Evolutionary conservation across 2,888 invertebrate genomes (phyloP), one percentile per base, ranked within the genome.

Genomic region (Lithosia quadra): DNA sequence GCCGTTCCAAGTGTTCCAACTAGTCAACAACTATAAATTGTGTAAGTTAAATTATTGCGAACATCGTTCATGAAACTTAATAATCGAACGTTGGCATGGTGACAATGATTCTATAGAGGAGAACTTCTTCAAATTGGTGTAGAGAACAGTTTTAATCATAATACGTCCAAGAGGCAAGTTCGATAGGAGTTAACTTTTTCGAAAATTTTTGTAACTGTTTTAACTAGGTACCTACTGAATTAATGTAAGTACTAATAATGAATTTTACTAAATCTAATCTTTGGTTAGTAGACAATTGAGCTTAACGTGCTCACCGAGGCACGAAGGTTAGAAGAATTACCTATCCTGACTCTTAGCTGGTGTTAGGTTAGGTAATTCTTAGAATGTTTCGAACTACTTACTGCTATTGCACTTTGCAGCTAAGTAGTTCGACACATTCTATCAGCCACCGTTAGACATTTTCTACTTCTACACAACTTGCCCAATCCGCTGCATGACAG

Each of bases 1-100:
- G 49, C n/a, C 49, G 49, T 49, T 49, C 49, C 49, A 49, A n/a
- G n/a, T 49, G 49, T 49, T 49, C 49, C 49, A 49, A n/a, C 49
- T 49, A 49, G 49, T n/a, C 49, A n/a, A n/a, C 49, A 49, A 49
- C 49, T 49, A 10, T 34, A 49, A n/a, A 49, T 49, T 18, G 49
- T 49, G 49, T 49, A n/a, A n/a, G 49, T 49, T n/a, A 1, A 49
- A n/a, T 49, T 49, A 49, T 49, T 28, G 8, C 49, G 49, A 49
- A 49, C 49, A 49, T 49, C 18, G n/a, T 8, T 49, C 49, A 49
- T 8, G 4, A 49, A 49, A 49, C 18, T 49, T 49, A 49, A n/a
- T 49, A 9, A 49, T n/a, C n/a, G 49, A 49, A n/a, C n/a, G 49
- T 49, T 49, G 49, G 49, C 49, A n/a, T n/a, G 0, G 49, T 49